Base-by-base conservation (phyloP, 2,888 invertebrate genomes). In the Epirrita christyi region DNA sequence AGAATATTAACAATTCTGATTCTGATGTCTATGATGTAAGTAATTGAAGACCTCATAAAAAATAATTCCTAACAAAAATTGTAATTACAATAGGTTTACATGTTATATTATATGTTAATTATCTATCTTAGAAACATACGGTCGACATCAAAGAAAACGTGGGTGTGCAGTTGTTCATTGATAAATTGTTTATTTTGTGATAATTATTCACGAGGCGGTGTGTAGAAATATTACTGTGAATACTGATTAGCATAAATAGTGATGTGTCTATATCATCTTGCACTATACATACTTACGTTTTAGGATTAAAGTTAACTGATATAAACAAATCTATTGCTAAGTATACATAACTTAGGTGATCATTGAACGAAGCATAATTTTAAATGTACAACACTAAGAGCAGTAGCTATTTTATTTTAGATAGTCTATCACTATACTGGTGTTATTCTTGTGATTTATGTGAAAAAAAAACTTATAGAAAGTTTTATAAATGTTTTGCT, bases 401-500 rank as follows among this genome's bases (percentile, higher is more conserved):
- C 21, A 21, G n/a, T n/a, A n/a, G n/a, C n/a, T n/a, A n/a, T n/a
- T n/a, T n/a, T n/a, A n/a, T n/a, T n/a, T n/a, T n/a, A n/a, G n/a
- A n/a, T n/a, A n/a, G n/a, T n/a, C n/a, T n/a, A n/a, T n/a, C n/a
- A n/a, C n/a, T n/a, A n/a, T n/a, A n/a, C n/a, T n/a, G n/a, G n/a
- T n/a, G n/a, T n/a, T n/a, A n/a, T n/a, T n/a, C n/a, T n/a, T n/a
- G n/a, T n/a, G n/a, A n/a, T n/a, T n/a, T n/a, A n/a, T 8, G 2
- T 13, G 1, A 8, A 2, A 8, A 14, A 1, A 7, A 14, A 0
- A 38, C 38, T 6, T 6, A 11, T 21, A 37, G 36, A 37, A 47
- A 47, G 36, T 27, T 11, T 21, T 27, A 36, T n/a, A n/a, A n/a
- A 36, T 44, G 51, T 63, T 53, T 59, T 36, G 59, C 59, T 62